Percentiles rank a stretch among this genome's conserved stretches.
These are phyloP conservation scores for Lindbergichthys nudifrons DNA, from an alignment of 2,797 vertebrate genomes.

Conservation along the genomic window DNA sequence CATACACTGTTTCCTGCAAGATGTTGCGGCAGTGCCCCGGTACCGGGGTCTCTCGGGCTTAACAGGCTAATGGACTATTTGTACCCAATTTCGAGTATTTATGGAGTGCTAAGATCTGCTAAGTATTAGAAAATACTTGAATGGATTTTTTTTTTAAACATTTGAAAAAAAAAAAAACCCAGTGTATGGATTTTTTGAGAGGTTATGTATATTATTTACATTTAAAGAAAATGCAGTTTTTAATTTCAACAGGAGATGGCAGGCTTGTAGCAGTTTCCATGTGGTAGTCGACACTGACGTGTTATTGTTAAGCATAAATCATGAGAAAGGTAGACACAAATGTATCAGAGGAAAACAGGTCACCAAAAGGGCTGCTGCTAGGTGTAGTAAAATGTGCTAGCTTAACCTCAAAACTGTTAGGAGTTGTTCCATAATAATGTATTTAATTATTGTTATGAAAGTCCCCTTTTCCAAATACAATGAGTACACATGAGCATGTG, in stretches of 20 bases:
- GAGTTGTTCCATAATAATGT: neutral
- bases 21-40: no score
- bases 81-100: neutral
- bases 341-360: neutral
- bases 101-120: no score
- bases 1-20: no score
- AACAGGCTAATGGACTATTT: conserved; percentile 1
- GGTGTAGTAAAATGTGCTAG: neutral
- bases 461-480: neutral
- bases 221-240: conserved; percentile 31
- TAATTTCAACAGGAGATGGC: conserved; percentile 60
- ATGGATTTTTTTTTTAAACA: neutral
- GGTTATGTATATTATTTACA: conserved; percentile 5
- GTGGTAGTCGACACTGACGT: conserved; percentile 39
- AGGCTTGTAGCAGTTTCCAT: neutral
- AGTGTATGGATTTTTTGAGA: neutral
- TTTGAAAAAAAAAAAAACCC: neutral
- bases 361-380: neutral
- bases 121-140: neutral
- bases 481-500: neutral
- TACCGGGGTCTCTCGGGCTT: no score
- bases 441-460: neutral
- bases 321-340: neutral
- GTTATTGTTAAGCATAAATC: conserved; percentile 28
- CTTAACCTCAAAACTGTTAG: neutral